These are phyloP conservation scores for Murina feae DNA, from an alignment of 2,113 vertebrate genomes.

Conservation along the genomic window DNA sequence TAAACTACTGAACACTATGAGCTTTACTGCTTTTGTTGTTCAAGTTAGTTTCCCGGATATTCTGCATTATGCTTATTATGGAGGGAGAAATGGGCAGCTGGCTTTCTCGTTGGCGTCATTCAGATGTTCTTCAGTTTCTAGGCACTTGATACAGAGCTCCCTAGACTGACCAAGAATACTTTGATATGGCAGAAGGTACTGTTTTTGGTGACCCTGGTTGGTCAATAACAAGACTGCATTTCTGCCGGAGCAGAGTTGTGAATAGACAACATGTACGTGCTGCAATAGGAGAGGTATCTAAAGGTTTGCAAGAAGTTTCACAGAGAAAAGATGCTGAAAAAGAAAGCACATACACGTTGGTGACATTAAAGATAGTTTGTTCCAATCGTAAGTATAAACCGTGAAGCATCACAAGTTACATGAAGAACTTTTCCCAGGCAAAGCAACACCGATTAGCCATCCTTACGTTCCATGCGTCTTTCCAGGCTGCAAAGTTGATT, in stretches of 20 bases:
- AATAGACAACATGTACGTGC: neutral
- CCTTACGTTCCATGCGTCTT: neutral
- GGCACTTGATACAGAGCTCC: neutral
- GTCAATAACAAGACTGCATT: constrained; percentile 10
- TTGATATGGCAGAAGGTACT: neutral
- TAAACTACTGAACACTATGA: neutral
- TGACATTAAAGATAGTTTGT: neutral
- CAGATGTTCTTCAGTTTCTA: constrained; percentile 27
- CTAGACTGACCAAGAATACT: constrained; percentile 1
- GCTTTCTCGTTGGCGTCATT: constrained; percentile 23
- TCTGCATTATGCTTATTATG: neutral
- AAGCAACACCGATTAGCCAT: neutral
- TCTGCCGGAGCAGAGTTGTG: constrained; percentile 13
- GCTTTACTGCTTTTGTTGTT: neutral
- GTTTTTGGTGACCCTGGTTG: neutral
- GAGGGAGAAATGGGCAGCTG: neutral
- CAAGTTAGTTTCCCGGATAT: neutral
- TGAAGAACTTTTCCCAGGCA: neutral
- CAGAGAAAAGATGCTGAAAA: neutral
- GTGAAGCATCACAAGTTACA: neutral
- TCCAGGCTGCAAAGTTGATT: neutral
- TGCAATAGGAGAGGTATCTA: neutral
- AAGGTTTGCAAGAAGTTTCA: neutral
- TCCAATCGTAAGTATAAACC: neutral
- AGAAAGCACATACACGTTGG: neutral